Percentiles rank a stretch among this genome's conserved stretches.
These are phyloP conservation scores for Frieseomelitta varia DNA, from an alignment of 1,140 invertebrate genomes.

Conservation along the genomic window DNA sequence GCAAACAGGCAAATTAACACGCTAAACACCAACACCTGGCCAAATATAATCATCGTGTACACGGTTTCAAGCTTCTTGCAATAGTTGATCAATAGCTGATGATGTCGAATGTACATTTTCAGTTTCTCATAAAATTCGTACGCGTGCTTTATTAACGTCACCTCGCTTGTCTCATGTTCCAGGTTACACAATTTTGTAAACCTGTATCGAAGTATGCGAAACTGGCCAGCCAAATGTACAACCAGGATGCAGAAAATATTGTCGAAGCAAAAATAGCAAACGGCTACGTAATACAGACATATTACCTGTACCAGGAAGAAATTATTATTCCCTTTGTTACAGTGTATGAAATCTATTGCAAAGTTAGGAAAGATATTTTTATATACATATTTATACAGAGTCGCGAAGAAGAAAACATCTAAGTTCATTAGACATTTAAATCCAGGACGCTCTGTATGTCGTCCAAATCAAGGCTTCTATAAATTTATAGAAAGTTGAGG, in stretches of 20 bases:
- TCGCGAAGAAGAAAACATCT: no score
- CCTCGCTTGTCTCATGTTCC: neutral
- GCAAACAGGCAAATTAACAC: slow-evolving; percentile 63
- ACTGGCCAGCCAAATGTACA: slow-evolving; percentile 59
- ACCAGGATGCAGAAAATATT: slow-evolving; percentile 64
- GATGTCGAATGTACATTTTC: slow-evolving; percentile 35
- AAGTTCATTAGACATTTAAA: no score
- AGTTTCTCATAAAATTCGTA: slow-evolving; percentile 1
- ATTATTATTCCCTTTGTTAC: neutral
- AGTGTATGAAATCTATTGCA: neutral
- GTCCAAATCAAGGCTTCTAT: no score
- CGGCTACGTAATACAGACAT: slow-evolving; percentile 34
- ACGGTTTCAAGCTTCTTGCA: slow-evolving; percentile 46
- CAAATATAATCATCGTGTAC: slow-evolving; percentile 51
- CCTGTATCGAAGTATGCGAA: slow-evolving; percentile 60
- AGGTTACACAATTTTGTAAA: neutral
- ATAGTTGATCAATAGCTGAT: slow-evolving; percentile 50
- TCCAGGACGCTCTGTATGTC: neutral
- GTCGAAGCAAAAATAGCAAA: slow-evolving; percentile 64
- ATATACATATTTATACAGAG: no score
- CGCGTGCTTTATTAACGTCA: accelerated
- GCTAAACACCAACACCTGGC: slow-evolving; percentile 60
- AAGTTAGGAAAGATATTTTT: neutral
- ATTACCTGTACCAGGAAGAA: slow-evolving; percentile 36
- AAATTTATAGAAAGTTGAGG: neutral